Percentiles rank a stretch among this genome's conserved stretches.
Evolutionary conservation across 2,888 invertebrate species (phyloP).

Genomic region (Acronicta aceris): DNA sequence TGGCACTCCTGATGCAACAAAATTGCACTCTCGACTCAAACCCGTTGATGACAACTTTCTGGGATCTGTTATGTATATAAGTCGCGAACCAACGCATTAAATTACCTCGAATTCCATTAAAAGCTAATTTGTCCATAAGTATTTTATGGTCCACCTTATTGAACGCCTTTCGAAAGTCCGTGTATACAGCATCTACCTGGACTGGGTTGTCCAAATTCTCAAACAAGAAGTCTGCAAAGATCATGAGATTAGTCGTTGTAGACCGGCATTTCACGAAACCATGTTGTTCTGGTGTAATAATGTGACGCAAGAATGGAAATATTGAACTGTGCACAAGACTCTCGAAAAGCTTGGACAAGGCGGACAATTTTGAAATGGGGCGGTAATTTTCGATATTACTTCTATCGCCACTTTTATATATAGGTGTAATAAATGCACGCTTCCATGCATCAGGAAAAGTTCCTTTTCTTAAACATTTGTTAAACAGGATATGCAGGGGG

Average conservation of each 20-base stretch:
- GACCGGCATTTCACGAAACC: constrained; percentile 5
- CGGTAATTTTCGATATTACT: background rate
- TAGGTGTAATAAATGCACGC: too few relatives aligned
- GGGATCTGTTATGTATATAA: constrained; percentile 6
- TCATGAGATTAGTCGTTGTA: constrained; percentile 6
- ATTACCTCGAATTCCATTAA: constrained; percentile 4
- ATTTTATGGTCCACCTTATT: constrained; percentile 4
- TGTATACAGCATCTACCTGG: too few relatives aligned
- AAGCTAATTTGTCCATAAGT: constrained; percentile 4
- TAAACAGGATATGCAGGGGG: too few relatives aligned
- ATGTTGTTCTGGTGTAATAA: constrained; percentile 4
- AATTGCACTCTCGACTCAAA: background rate
- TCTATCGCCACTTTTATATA: too few relatives aligned
- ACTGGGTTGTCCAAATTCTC: constrained; percentile 1
- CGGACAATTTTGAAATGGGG: background rate
- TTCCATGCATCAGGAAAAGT: too few relatives aligned
- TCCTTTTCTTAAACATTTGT: too few relatives aligned
- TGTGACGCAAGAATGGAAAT: background rate
- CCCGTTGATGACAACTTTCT: constrained; percentile 1
- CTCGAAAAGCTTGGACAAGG: constrained; percentile 8
- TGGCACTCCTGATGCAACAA: constrained; percentile 3
- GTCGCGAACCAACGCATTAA: constrained; percentile 5
- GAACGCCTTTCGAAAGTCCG: constrained; percentile 7
- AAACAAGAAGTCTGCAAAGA: background rate
- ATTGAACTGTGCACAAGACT: background rate